Conservation (phyloP, 2,113 vertebrate genomes). For the Callipepla squamata region DNA sequence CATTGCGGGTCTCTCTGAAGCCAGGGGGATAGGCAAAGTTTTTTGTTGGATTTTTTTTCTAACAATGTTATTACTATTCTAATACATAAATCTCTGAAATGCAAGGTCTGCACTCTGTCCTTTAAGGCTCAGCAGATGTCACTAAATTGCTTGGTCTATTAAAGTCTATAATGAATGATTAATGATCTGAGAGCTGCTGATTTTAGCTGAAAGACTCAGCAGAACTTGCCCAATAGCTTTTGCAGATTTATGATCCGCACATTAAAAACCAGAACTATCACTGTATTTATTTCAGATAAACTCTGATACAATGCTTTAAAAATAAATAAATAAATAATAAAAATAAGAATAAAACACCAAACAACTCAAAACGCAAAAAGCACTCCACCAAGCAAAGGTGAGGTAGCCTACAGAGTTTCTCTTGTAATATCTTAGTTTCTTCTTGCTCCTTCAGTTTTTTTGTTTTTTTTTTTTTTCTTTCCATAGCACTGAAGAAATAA, state of each 20-base stretch:
- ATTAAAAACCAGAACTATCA: slow-evolving; percentile 12
- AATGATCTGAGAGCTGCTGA: slow-evolving; percentile 49
- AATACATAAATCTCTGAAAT: neutral
- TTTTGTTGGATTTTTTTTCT: neutral
- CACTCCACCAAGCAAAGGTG: neutral
- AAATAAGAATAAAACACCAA: neutral
- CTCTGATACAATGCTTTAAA: neutral
- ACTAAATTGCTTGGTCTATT: slow-evolving; percentile 51
- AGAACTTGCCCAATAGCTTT: slow-evolving; percentile 41
- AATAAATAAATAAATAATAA: neutral
- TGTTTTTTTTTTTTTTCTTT: neutral
- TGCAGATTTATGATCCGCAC: slow-evolving; percentile 28
- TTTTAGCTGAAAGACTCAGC: slow-evolving; percentile 43
- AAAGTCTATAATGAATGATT: slow-evolving; percentile 59
- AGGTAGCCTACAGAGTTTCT: neutral
- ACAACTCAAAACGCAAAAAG: neutral
- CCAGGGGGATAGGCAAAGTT: neutral
- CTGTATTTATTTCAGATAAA: slow-evolving; percentile 11
- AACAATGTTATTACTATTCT: neutral
- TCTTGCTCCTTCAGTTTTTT: neutral
- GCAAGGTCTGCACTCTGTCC: slow-evolving; percentile 8
- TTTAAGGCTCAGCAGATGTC: slow-evolving; percentile 50
- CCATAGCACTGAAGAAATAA: neutral
- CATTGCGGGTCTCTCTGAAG: neutral
- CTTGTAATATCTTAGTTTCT: neutral